Base-by-base conservation (phyloP, 2,113 vertebrate species). In the Erpornis zantholeuca region DNA sequence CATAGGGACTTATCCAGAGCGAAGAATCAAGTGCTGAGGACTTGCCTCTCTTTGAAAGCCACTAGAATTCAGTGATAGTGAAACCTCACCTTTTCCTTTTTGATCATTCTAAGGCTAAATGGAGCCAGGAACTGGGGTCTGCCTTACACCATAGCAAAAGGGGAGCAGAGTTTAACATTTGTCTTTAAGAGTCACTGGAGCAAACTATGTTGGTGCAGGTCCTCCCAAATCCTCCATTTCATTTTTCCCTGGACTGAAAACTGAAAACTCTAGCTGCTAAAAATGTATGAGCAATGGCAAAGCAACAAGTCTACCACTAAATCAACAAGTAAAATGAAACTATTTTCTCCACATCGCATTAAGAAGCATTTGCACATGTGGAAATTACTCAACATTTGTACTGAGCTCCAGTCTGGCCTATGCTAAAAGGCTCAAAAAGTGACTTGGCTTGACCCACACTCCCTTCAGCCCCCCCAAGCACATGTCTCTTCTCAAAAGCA, bases 401-500 rank as follows among this genome's bases (percentile, higher is more conserved):
- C 15, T 28, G 24, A 75, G 22, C 18, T 73, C 17, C 10, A 16
- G 10, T 9, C 29, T 21, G 12, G 19, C 29, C n/a, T 33, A 21
- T 40, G n/a, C 23, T 19, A 8, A n/a, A 60, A 69, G 10, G 13
- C 19, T 79, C 40, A 57, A 11, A 9, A 88, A 60, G 8, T 52
- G 27, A 29, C 36, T 42, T 15, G 22, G 22, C 19, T 52, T 45
- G 14, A 69, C 4, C 4, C n/a, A 33, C 1, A 45, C 1, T 16
- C 7, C 7, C 6, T 4, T 1, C 15, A 10, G 2, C 4, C 9
- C 14, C 14, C 18, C 18, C 38, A 38, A 65, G 20, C 5, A 38
- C 5, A 9, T 15, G 40, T 2, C 33, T 49, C 29, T 42, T 63
- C 64, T 78, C 44, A 86, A 47, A 79, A 76, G 38, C 5, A 61